Base-by-base conservation (phyloP, 1,140 invertebrate genomes). In the Nephila pilipes region DNA sequence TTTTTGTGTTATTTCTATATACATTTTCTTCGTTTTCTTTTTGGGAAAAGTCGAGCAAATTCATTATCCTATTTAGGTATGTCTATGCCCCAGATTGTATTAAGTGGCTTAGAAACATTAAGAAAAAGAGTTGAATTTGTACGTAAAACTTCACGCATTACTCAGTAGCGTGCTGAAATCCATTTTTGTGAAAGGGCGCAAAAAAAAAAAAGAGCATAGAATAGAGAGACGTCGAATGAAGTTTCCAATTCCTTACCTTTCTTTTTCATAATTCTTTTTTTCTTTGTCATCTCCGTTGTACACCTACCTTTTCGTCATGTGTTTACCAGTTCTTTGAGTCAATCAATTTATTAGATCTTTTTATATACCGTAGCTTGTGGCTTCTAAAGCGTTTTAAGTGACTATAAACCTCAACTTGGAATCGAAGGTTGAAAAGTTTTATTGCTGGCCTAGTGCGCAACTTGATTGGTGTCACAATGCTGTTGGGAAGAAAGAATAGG, bases 321-420 rank as follows among this genome's bases (percentile, higher is more conserved):
- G 69, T 75, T 75, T 75, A 75, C 69, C 18, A 36, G 18, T 75
- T 75, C 63, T 32, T 1, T 36, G 69, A 75, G 69, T 75, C 29
- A 75, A 75, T 75, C 69, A 32, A 36, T 75, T 32, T 75, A 75
- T 32, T 29, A 75, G 14, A 6, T 29, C 18, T 5, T n/a, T 32
- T 16, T 32, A 75, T 75, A 32, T 75, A 75, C 29, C 12, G 69
- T 16, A 75, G 29, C 20, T 18, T 12, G 3, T 65, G 63, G 14
- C 36, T 75, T 75, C 69, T 32, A 36, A 75, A 75, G 20, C 29
- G 29, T 32, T 75, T 75, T 75, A 75, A 75, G 69, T 75, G 69
- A 75, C 32, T 29, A 75, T 75, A 75, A 75, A 75, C 69, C 14
- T 32, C 69, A 69, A 29, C n/a, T 22, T 14, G 32, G 18, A 29